Base-by-base conservation (phyloP, 2,797 vertebrate species). In the Crenichthys baileyi region DNA sequence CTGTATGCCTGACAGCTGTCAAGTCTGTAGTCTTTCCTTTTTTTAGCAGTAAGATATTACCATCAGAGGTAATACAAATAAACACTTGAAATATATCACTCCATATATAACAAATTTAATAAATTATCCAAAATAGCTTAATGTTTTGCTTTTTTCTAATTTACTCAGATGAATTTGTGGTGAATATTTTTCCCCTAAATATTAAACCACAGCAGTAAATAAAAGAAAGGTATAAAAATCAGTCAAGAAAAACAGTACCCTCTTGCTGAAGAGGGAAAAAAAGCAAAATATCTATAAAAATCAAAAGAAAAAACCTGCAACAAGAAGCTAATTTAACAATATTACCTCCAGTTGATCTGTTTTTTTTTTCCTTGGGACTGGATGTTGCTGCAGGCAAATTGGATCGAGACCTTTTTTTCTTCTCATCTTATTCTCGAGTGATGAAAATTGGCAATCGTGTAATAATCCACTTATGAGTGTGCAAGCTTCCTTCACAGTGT, bases 361-460 rank as follows among this genome's bases (percentile, higher is more conserved):
- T 26, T 26, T 44, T 68, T 44, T 36, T 41, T 81, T 18, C 68
- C 56, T 46, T 80, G 50, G 68, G 56, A 79, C 85, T 73, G 31
- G 73, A 50, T 74, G 46, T 65, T 80, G 71, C 83, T 79, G 48
- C 2, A 3, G 77, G 84, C 72, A 60, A 44, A 82, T 87, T 86
- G 73, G 55, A 86, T 80, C 44, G 56, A 36, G 44, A 24, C 48
- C 22, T 73, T 75, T 77, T 80, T 75, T 56, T 56, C 51, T 75
- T 71, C 75, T 88, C 73, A 88, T 89, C 78, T 87, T 83, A 70
- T 83, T 85, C 78, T 81, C 29, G 0, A 36, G 70, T 81, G 82
- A 91, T 89, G 85, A 89, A 92, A 91, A 93, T 87, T 91, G 91
- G 77, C 90, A 91, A 92, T 92, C 90, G 83, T 87, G 80, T 87